Evolutionary conservation across 2,113 vertebrate species (phyloP).

Genomic region (Ranitomeya variabilis): DNA sequence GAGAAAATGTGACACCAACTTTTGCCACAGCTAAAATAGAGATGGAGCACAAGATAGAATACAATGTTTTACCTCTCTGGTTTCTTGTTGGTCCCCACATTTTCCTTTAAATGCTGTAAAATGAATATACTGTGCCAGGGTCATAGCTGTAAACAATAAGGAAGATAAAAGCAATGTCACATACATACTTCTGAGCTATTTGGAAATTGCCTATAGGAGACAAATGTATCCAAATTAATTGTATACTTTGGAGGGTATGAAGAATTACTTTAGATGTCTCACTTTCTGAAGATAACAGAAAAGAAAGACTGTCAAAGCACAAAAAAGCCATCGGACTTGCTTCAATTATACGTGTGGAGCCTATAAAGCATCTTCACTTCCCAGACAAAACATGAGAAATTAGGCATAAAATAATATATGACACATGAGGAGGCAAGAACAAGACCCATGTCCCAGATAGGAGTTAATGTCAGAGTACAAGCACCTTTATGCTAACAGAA

Average conservation of each 20-base stretch:
- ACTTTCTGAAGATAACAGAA: constrained; percentile 29
- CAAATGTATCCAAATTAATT: constrained; percentile 42
- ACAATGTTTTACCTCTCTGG: background rate
- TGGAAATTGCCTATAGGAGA: constrained; percentile 28
- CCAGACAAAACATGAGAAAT: too few species aligned
- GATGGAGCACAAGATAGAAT: too few species aligned
- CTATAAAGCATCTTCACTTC: too few species aligned
- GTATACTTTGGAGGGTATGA: constrained; percentile 34
- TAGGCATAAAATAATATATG: too few species aligned
- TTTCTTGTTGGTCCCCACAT: background rate
- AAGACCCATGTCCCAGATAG: too few species aligned
- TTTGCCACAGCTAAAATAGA: background rate
- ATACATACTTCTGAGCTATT: constrained; percentile 18
- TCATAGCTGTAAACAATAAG: too few species aligned
- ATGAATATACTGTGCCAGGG: background rate
- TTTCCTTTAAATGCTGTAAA: background rate
- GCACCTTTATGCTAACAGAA: constrained; percentile 1
- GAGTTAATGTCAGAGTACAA: constrained; percentile 7
- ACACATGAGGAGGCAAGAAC: too few species aligned
- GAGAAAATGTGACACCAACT: background rate
- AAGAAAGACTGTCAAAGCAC: too few species aligned
- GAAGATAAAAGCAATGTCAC: constrained; percentile 45
- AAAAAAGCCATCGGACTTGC: too few species aligned
- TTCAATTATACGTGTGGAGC: too few species aligned
- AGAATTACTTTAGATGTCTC: constrained; percentile 33